These are phyloP conservation scores for Rhynchotus rufescens DNA, from an alignment of 2,797 vertebrate genomes.

Conservation along the genomic window DNA sequence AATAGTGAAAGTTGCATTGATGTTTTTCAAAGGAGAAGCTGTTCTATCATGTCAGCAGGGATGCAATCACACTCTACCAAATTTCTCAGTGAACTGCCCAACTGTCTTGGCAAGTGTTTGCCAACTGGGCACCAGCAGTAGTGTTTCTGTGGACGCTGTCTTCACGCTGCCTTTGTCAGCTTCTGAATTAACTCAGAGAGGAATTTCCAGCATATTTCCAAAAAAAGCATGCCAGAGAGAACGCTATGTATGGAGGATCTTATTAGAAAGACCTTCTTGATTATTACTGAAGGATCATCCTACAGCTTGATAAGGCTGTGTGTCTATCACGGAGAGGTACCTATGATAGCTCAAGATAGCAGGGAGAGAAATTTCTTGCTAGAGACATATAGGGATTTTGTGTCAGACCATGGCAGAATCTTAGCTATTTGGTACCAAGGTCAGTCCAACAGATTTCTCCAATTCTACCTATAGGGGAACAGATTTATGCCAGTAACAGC, in stretches of 20 bases:
- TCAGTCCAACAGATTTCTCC: neutral
- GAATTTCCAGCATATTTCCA: neutral
- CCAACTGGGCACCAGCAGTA: neutral
- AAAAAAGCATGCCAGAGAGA: neutral
- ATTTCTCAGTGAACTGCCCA: neutral
- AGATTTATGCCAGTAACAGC: neutral
- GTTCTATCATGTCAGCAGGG: neutral
- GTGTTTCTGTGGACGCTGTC: neutral
- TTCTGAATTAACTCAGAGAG: neutral
- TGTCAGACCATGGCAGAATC: neutral
- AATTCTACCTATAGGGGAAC: neutral
- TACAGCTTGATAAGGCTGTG: neutral
- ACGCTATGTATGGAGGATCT: neutral
- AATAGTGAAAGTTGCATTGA: accelerated
- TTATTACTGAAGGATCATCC: neutral
- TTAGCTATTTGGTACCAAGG: neutral
- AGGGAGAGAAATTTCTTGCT: neutral
- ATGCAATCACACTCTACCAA: accelerated
- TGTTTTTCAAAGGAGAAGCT: neutral
- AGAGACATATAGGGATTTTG: neutral
- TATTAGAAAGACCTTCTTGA: neutral
- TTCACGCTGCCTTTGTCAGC: neutral
- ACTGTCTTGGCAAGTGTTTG: neutral
- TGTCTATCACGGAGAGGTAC: neutral
- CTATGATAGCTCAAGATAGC: neutral